Base-by-base conservation (phyloP, 2,888 invertebrate species). In the Papilio elwesi region DNA sequence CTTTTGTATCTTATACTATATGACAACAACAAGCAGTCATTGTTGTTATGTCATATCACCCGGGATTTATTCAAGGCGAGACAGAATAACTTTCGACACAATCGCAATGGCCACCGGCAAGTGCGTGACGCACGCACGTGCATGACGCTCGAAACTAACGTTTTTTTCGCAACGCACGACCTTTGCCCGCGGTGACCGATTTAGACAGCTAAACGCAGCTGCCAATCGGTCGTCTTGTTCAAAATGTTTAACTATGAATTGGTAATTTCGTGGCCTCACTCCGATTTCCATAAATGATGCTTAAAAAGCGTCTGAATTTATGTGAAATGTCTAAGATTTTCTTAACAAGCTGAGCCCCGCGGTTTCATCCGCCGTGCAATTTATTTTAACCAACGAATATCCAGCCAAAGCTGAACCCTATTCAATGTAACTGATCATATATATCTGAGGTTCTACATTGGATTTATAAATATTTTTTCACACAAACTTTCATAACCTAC, bases 121-220 rank as follows among this genome's bases (percentile, higher is more conserved):
- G 57, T 52, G 70, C 71, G 71, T 66, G 71, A 71, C 49, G 38
- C 71, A 71, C 65, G 65, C 65, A 57, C 71, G 55, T 66, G 11
- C 26, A 4, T 36, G 26, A 10, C 43, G 53, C 51, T 43, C 15
- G 15, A 63, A 47, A 53, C 43, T 43, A 47, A 51, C 47, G 26
- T n/a, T 53, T 68, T n/a, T 68, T 71, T 72, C 57, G 72, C 72
- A 72, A 72, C 43, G 6, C n/a, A 13, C 13, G 72, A 64, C 72
- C 72, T 72, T 59, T 68, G 64, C 68, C 64, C 48, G 26, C 26
- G 26, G 26, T 65, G 68, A 68, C 48, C 72, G 68, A 68, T 63
- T 68, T 72, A 55, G 63, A 15, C 36, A 15, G 12, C 43, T 11
- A 26, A 11, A 59, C 38, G 1, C 26, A 57, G 12, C 59, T 2